Conservation (phyloP, 2,888 invertebrate genomes). For the Leptura quadrifasciata region DNA sequence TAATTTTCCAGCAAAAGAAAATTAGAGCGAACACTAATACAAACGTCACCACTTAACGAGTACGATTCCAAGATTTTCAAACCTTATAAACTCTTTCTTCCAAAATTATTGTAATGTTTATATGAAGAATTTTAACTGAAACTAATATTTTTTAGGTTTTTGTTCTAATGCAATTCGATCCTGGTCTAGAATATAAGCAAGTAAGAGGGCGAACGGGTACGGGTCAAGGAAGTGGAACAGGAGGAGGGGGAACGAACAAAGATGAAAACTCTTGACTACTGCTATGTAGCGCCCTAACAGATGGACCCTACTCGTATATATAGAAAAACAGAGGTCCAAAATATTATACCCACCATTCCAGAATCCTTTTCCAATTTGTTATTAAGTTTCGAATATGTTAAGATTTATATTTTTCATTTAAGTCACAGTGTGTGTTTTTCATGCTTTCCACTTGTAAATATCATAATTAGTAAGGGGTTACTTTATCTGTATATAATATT, state of each 20-base stretch:
- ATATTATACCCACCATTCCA: constrained; percentile 68
- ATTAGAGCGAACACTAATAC: no score
- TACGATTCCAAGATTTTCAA: no score
- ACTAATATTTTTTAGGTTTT: constrained; percentile 83
- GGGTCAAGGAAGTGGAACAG: constrained; percentile 77
- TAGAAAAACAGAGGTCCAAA: constrained; percentile 67
- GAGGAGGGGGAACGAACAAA: constrained; percentile 84
- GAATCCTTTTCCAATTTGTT: constrained; percentile 56
- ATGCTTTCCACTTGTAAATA: constrained; percentile 29
- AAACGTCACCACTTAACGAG: no score
- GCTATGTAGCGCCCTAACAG: constrained; percentile 99
- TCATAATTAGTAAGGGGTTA: not conserved
- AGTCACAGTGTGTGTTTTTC: constrained; percentile 18
- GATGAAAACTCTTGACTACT: constrained; percentile 99
- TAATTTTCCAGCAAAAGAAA: no score
- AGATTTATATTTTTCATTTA: constrained; percentile 20
- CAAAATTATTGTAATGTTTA: no score
- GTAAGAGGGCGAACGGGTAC: constrained; percentile 77
- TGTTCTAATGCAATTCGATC: constrained; percentile 99
- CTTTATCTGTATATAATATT: constrained; percentile 23
- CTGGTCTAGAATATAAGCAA: constrained; percentile 96
- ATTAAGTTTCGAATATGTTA: constrained; percentile 31
- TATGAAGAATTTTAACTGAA: not conserved
- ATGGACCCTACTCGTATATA: constrained; percentile 97
- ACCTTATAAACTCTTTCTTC: no score